Evolutionary conservation across 1,140 invertebrate genomes (phyloP).

Genomic region (Caenorhabditis remanei): DNA sequence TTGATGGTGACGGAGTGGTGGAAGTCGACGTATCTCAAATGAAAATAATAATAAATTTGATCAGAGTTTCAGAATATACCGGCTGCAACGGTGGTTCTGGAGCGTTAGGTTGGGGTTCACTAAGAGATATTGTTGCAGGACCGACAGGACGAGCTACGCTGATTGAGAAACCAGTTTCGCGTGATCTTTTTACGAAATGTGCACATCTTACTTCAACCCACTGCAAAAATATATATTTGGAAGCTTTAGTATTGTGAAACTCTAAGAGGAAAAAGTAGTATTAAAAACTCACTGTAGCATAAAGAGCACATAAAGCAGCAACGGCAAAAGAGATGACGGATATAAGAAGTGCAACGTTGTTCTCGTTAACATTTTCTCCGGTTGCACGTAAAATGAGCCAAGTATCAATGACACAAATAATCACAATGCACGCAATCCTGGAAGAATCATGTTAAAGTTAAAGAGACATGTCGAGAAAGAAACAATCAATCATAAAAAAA

Average conservation of each 20-base stretch:
- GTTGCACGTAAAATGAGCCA: constrained; percentile 2
- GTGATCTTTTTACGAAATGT: constrained; percentile 70
- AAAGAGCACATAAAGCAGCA: background rate
- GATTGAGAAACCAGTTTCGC: constrained; percentile 71
- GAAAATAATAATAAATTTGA: background rate
- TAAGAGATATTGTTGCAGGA: constrained; percentile 71
- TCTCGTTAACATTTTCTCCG: background rate
- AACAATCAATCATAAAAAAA: too few relatives aligned
- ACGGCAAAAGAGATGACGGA: background rate
- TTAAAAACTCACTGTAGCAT: constrained; percentile 45
- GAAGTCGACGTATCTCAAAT: constrained; percentile 9
- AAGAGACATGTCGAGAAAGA: too few relatives aligned
- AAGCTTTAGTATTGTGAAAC: too few relatives aligned
- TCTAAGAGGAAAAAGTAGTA: background rate
- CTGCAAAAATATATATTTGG: constrained; percentile 59
- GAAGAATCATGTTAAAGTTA: background rate
- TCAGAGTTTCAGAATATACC: background rate
- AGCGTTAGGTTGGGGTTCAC: constrained; percentile 53
- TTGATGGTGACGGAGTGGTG: constrained; percentile 11
- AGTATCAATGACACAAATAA: background rate
- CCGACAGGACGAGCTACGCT: constrained; percentile 68
- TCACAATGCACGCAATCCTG: background rate
- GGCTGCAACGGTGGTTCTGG: background rate
- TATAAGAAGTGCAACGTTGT: background rate
- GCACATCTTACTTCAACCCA: constrained; percentile 66